Conservation (phyloP, 2,113 vertebrate species). For the Copsychus sechellarum region DNA sequence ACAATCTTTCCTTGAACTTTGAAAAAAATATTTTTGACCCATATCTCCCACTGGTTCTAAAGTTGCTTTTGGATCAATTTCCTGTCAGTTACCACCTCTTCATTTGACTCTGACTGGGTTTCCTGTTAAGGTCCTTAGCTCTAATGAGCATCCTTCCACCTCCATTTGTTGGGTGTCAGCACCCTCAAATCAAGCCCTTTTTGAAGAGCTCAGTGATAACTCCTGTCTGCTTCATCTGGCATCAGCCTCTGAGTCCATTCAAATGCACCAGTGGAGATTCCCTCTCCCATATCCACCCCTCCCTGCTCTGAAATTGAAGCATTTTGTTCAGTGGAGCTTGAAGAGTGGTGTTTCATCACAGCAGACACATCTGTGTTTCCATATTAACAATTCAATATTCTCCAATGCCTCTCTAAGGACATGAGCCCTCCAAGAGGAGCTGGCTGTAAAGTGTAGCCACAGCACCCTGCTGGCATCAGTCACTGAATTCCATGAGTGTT, state of each 20-base stretch:
- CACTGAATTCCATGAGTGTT: neutral
- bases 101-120: neutral
- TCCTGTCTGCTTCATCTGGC: neutral
- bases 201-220: fast-evolving
- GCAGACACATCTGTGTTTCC: neutral
- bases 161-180: neutral
- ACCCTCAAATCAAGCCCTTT: neutral
- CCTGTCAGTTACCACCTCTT: neutral
- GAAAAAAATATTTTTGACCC: neutral
- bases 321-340: neutral
- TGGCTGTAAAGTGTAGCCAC: neutral
- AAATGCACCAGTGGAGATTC: too few relatives aligned
- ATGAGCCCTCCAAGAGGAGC: neutral
- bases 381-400: neutral
- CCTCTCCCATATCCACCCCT: neutral
- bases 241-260: neutral
- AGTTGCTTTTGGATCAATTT: neutral
- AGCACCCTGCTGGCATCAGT: neutral
- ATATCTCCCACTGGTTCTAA: neutral
- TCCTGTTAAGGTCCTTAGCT: neutral
- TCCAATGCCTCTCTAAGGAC: neutral
- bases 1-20: neutral
- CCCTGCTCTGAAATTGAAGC: neutral
- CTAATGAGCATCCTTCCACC: neutral
- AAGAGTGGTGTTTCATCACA: neutral